phyloP scores from a whole-genome alignment of 2,888 invertebrate species.

The Willowsia nigromaculata region DNA sequence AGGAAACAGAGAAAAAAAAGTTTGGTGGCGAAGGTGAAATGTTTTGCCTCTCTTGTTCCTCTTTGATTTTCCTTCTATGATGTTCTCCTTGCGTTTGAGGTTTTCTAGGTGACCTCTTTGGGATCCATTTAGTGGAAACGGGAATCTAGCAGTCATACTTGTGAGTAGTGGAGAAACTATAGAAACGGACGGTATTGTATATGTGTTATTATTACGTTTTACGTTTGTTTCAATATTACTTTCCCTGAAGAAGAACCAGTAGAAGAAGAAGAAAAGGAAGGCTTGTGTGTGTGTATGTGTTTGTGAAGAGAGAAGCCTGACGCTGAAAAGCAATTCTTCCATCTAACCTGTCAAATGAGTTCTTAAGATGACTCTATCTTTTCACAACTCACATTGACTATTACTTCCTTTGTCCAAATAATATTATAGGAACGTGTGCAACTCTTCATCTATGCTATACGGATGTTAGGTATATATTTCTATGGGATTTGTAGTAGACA shows the following conservation, averaged over 20 bases:
- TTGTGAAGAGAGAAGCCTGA: conserved; percentile 26
- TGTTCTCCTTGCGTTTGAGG: conserved; percentile 52
- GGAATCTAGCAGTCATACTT: background rate
- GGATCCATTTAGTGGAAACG: conserved; percentile 36
- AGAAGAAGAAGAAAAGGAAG: background rate
- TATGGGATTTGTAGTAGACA: too few species aligned
- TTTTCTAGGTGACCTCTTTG: conserved; percentile 65
- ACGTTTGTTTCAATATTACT: conserved; percentile 55
- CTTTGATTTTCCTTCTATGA: conserved; percentile 53
- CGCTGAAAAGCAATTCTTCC: conserved; percentile 57
- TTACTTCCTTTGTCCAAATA: conserved; percentile 10
- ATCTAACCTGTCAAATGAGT: conserved; percentile 68
- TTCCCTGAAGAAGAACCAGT: background rate
- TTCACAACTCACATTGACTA: conserved; percentile 23
- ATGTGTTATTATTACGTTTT: conserved; percentile 33
- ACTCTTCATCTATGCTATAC: background rate
- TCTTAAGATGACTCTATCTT: conserved; percentile 63
- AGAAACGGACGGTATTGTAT: conserved; percentile 12
- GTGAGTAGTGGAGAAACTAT: background rate
- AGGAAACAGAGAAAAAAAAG: conserved; percentile 48
- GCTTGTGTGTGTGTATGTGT: conserved; percentile 2
- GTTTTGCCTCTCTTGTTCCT: conserved; percentile 40
- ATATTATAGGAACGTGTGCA: background rate
- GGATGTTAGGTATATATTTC: too few species aligned
- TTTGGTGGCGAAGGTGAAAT: conserved; percentile 58